Evolutionary conservation across 2,113 vertebrate genomes (phyloP), one percentile per base, ranked within the genome.

Genomic region (Oceanites oceanicus): DNA sequence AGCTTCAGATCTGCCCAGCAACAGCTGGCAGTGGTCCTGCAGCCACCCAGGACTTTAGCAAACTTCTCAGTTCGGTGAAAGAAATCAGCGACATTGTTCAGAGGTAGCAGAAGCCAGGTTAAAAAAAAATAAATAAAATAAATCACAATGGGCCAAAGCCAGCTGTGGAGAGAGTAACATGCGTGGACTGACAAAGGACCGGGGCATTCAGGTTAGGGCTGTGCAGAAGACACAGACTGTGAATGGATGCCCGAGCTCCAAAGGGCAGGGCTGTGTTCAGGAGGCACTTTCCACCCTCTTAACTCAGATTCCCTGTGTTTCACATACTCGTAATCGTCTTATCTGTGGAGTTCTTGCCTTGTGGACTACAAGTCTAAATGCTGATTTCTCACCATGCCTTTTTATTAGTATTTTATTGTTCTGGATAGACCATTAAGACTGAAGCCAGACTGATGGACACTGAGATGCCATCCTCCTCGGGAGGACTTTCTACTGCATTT

Each of bases 31-130:
- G 99, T 0, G 99, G 99, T n/a, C 98, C 98, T 2, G 99, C 98
- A 0, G 98, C 98, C 71, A 98, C 98, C 50, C 99, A 99, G 97
- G 99, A 99, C 99, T 99, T 99, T 95, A 99, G 98, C 98, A 99
- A 99, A 95, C 98, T 99, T 92, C 99, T 99, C 82, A 99, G 99
- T 72, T 99, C 99, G 0, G 98, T 99, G 97, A 99, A 99, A 93
- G 99, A 99, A 98, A 99, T 99, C 97, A 99, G 99, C 4, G 99
- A 99, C 96, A 99, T 99, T 4, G 99, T 99, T 52, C 99, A 99
- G 98, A 99, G 99, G 99, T 99, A 99, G 99, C 99, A 98, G 97
- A 71, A 97, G 84, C 89, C 94, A 19, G 90, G 74, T 21, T 21
- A 18, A 11, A 45, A 11, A 78, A 25, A 44, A 30, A 38, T 16